These are phyloP conservation scores for Galaxea fascicularis DNA, from an alignment of 92 coral and sea anemone species.

Conservation along the genomic window DNA sequence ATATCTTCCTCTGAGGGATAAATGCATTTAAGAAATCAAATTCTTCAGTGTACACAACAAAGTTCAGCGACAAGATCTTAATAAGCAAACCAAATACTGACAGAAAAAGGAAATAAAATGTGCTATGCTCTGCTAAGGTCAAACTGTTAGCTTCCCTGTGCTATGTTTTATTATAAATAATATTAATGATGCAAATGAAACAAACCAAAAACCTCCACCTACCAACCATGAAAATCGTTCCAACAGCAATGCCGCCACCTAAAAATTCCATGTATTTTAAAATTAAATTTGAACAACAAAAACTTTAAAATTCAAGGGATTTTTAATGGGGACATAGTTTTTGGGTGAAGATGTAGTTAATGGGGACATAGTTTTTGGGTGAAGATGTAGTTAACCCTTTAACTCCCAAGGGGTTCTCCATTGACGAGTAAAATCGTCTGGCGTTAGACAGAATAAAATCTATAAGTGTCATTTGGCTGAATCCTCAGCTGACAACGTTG, in stretches of 20 bases:
- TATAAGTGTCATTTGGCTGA: neutral
- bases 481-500: neutral
- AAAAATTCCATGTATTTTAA: neutral
- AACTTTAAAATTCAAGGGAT: no score
- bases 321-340: no score
- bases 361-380: no score
- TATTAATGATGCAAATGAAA: neutral
- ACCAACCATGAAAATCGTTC: conserved; percentile 92
- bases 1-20: conserved; percentile 83
- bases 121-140: no score
- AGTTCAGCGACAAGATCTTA: neutral
- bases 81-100: no score
- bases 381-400: no score
- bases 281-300: neutral
- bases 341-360: no score
- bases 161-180: neutral
- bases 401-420: no score
- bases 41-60: neutral
- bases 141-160: no score
- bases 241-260: conserved; percentile 99
- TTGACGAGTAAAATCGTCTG: no score
- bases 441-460: no score
- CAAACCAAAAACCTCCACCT: conserved; percentile 1
- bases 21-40: neutral
- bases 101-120: no score